Conservation (phyloP, 2,888 invertebrate species). For the Cantharis flavilabris region DNA sequence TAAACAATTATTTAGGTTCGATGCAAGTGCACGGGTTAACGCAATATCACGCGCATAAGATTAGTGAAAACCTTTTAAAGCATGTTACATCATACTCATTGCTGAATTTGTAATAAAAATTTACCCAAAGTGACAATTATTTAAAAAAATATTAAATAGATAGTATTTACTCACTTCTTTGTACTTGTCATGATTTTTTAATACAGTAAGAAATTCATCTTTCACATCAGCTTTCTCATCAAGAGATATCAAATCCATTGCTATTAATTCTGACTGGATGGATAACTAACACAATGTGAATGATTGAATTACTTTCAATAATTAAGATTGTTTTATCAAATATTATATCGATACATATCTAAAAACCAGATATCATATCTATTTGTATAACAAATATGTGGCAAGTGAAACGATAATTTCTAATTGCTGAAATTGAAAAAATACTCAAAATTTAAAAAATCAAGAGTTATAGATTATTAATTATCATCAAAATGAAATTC, state of each 20-base stretch:
- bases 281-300: neutral
- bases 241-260: slow-evolving; percentile 29
- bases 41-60: too few species aligned
- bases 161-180: slow-evolving; percentile 34
- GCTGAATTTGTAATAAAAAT: neutral
- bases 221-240: slow-evolving; percentile 18
- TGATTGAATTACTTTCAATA: neutral
- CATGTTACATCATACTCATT: neutral
- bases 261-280: neutral
- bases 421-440: neutral
- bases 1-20: too few species aligned
- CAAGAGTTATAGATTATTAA: neutral
- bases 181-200: slow-evolving; percentile 35
- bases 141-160: neutral
- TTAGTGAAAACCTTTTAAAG: too few species aligned
- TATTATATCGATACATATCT: neutral
- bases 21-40: too few species aligned
- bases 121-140: neutral
- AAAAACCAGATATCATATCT: neutral
- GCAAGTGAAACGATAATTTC: neutral
- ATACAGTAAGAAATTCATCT: slow-evolving; percentile 32
- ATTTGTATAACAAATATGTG: neutral
- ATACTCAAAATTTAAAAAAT: neutral
- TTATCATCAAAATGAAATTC: neutral
- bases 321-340: neutral